Evolutionary conservation across 2,888 invertebrate species (phyloP).

Genomic region (Lasioglossum villosulum): DNA sequence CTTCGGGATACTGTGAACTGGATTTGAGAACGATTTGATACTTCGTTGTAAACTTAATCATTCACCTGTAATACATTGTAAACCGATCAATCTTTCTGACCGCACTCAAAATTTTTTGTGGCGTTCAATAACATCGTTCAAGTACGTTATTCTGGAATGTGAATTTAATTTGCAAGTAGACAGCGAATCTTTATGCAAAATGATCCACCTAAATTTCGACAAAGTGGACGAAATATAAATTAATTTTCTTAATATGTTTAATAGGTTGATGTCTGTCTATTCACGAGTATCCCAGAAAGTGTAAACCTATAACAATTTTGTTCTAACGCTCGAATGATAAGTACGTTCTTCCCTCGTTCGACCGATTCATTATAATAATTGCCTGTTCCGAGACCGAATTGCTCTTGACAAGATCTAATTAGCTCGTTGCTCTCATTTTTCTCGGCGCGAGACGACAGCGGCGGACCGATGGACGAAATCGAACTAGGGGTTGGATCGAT

Average conservation of each 20-base stretch:
- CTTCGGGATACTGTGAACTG: background rate
- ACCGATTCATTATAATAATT: constrained; percentile 11
- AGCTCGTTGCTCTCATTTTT: constrained; percentile 16
- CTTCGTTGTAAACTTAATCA: no score
- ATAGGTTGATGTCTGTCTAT: no score
- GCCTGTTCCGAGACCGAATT: constrained; percentile 10
- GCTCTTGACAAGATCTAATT: constrained; percentile 35
- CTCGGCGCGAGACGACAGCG: constrained; percentile 20
- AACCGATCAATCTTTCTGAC: background rate
- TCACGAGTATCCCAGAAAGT: background rate
- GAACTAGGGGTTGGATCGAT: constrained; percentile 52
- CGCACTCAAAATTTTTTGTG: background rate
- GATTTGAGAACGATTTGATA: background rate
- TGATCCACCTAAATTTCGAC: no score
- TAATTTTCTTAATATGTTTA: no score
- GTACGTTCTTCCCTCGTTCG: background rate
- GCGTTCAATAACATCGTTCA: background rate
- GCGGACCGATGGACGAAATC: constrained; percentile 32
- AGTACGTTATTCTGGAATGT: background rate
- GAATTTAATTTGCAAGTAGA: background rate
- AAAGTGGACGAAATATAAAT: no score
- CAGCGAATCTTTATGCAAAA: no score
- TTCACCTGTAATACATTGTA: no score
- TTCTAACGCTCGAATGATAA: background rate
- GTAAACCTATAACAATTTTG: background rate